Base-by-base conservation (phyloP, 2,888 invertebrate species). In the Caenorhabditis auriculariae region DNA sequence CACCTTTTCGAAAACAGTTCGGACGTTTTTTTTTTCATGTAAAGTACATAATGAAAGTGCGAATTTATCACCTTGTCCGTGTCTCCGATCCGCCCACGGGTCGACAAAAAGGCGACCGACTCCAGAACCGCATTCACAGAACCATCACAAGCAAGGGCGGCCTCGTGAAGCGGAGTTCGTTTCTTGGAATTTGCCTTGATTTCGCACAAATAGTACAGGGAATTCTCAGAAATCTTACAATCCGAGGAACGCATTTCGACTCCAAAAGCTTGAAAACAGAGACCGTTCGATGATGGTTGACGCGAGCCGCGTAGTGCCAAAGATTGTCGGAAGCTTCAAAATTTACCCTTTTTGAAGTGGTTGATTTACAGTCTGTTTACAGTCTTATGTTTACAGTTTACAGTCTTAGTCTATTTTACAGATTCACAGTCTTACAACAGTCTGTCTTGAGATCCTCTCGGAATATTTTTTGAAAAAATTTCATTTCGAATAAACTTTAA, bases 91-190 rank as follows among this genome's bases (percentile, higher is more conserved):
- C 39, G 45, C 39, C 43, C 46, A 47, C 44, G 52, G 5, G 55
- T 59, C 9, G 50, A 57, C 24, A 69, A 38, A 63, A 63, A 69
- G 12, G 60, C 60, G 24, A 69, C 61, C 5, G 69, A 61, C 27
- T 69, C 69, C 19, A 69, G 46, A 4, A 69, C 63, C 6, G 61
- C 35, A 35, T 66, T 61, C 4, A 59, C 60, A 4, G 59, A 58
- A 32, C 66, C 61, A 42, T 66, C 66, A 42, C 63, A 66, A 42
- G 80, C 70, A 45, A 83, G 79, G 1, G 84, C 82, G 23, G 84
- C 83, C 39, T 83, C 63, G 72, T 86, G 85, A n/a, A 86, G 81
- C 1, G 84, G 81, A 0, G 84, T 84, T 38, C 82, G 73, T 29
- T 77, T 72, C 17, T 53, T 44, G 9, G 26, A 17, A 24, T 69